Evolutionary conservation across 1,140 invertebrate genomes (phyloP).

Genomic region (Teleogryllus occipitalis): DNA sequence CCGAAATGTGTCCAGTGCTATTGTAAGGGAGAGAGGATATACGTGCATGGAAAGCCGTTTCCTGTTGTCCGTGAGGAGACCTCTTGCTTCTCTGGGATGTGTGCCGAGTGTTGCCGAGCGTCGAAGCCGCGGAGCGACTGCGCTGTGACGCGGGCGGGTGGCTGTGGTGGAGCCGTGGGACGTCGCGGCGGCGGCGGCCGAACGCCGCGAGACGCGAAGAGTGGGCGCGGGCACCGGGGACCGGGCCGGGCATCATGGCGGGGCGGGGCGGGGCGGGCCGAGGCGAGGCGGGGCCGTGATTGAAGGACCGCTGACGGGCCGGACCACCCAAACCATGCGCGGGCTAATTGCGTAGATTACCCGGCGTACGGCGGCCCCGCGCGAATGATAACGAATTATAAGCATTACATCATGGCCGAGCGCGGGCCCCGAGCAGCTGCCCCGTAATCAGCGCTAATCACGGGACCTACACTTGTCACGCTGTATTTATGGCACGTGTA

Average conservation of each 20-base stretch:
- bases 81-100: too few relatives aligned
- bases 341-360: conserved; percentile 13
- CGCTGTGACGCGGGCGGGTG: too few relatives aligned
- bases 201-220: too few relatives aligned
- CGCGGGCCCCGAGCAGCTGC: neutral
- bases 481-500: neutral
- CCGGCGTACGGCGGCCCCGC: neutral
- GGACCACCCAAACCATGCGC: conserved; percentile 17
- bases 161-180: too few relatives aligned
- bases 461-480: conserved; percentile 2
- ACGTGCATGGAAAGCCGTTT: too few relatives aligned
- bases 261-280: neutral
- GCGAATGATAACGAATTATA: conserved; percentile 10
- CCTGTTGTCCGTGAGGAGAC: too few relatives aligned
- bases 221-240: neutral
- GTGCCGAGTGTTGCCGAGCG: too few relatives aligned
- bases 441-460: neutral
- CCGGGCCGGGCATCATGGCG: neutral
- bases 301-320: conserved; percentile 2
- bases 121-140: too few relatives aligned
- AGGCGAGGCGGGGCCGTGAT: neutral
- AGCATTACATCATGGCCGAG: neutral
- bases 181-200: too few relatives aligned
- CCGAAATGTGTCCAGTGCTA: too few relatives aligned
- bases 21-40: too few relatives aligned